A percentile compares a stretch with the other conserved stretches of the same genome.
Conservation (phyloP, 2,113 vertebrate genomes). For the Uria aalge region DNA sequence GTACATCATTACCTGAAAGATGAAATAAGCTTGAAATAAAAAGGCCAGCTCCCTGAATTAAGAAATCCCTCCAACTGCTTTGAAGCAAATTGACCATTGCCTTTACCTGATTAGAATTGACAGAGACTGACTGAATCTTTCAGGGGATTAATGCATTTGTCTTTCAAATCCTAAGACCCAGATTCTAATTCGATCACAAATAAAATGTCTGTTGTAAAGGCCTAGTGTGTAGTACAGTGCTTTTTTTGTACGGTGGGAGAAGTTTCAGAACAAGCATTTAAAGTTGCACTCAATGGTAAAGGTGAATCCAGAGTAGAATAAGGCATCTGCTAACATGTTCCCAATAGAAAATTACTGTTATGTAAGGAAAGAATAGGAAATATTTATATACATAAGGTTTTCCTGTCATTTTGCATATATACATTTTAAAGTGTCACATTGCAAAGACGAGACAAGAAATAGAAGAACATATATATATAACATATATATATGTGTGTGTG, state of each 20-base stretch:
- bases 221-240: background rate
- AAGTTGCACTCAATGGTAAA: background rate
- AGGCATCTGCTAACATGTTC: background rate
- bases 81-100: conserved; percentile 45
- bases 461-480: background rate
- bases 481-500: too few species aligned
- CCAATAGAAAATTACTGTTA: background rate
- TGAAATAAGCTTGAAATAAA: conserved; percentile 10
- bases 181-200: conserved; percentile 62
- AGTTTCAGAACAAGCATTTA: background rate
- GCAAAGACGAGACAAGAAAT: background rate
- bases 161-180: conserved; percentile 64
- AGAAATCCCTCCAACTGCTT: conserved; percentile 9
- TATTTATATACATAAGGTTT: background rate
- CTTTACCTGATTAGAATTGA: conserved; percentile 55
- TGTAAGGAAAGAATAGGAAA: background rate
- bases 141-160: conserved; percentile 50
- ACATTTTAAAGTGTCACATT: background rate
- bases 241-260: background rate
- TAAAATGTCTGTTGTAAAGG: conserved; percentile 11
- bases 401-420: background rate
- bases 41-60: background rate
- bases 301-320: background rate
- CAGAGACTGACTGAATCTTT: conserved; percentile 55
- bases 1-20: background rate